phyloP scores from a whole-genome alignment of 2,888 invertebrate species.

The Lydus trimaculatus region DNA sequence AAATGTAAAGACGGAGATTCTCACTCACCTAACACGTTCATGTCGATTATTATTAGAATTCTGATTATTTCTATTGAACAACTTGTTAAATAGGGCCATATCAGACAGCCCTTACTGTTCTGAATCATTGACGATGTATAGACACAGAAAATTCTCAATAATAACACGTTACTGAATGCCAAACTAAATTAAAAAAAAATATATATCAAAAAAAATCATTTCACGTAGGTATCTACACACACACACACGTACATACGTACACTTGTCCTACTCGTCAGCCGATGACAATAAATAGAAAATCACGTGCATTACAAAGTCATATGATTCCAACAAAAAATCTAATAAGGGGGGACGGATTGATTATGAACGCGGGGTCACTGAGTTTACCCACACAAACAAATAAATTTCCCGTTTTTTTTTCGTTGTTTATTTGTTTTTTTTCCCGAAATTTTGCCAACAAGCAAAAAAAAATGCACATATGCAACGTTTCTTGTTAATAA shows the following conservation, averaged over 20 bases:
- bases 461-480: background rate
- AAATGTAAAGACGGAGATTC: too few relatives aligned
- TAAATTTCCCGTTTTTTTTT: background rate
- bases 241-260: background rate
- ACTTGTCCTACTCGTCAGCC: conserved; percentile 26
- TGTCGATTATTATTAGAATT: conserved; percentile 59
- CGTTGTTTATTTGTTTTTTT: background rate
- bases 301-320: conserved; percentile 55
- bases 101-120: conserved; percentile 49
- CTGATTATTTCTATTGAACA: conserved; percentile 64
- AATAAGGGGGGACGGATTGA: background rate
- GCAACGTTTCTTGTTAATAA: too few relatives aligned
- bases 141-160: conserved; percentile 32
- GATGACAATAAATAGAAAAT: conserved; percentile 55
- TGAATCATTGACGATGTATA: conserved; percentile 37
- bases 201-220: background rate
- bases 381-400: conserved; percentile 16
- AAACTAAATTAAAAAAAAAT: conserved; percentile 32
- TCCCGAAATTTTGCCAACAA: background rate
- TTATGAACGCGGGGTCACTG: conserved; percentile 23
- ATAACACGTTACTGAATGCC: conserved; percentile 28
- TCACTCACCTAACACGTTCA: conserved; percentile 63
- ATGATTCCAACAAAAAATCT: conserved; percentile 42
- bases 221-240: background rate
- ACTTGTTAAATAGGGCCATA: conserved; percentile 80